phyloP scores from a whole-genome alignment of 2,888 invertebrate genomes.

The Polyommatus icarus region DNA sequence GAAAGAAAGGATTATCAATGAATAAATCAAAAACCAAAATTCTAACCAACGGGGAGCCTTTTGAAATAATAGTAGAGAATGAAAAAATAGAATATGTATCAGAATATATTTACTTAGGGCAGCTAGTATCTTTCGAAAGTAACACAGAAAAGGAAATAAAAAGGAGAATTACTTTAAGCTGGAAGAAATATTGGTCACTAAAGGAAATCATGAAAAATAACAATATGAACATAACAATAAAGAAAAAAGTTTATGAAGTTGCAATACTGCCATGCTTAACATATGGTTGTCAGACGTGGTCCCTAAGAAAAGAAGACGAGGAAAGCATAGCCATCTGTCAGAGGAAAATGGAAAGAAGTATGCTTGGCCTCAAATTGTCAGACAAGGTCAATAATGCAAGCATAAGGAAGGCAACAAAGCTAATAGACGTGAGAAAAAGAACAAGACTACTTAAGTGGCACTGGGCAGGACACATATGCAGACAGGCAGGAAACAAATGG shows the following conservation, averaged over 20 bases:
- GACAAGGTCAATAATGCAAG: conserved; percentile 6
- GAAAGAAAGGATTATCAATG: not conserved
- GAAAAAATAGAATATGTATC: conserved; percentile 5
- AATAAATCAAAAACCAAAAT: conserved; percentile 30
- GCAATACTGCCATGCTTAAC: conserved; percentile 18
- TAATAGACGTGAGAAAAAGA: not conserved
- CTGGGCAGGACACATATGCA: too few species aligned
- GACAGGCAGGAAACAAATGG: too few species aligned
- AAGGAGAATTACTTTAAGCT: conserved; percentile 26
- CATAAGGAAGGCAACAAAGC: conserved; percentile 24
- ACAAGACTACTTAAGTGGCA: conserved; percentile 16
- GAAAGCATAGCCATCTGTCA: not conserved
- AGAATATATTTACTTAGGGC: conserved; percentile 31
- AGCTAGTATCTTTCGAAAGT: conserved; percentile 31
- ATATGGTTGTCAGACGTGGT: conserved; percentile 12
- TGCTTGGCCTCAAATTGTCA: conserved; percentile 23
- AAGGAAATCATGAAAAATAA: conserved; percentile 29
- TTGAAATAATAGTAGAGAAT: conserved; percentile 9
- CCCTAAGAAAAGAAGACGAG: not conserved
- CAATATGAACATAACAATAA: conserved; percentile 8
- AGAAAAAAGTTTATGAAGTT: conserved; percentile 26
- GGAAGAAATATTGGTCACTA: conserved; percentile 20
- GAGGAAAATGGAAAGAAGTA: conserved; percentile 30
- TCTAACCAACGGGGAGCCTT: conserved; percentile 10
- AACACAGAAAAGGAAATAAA: conserved; percentile 34